Base-by-base conservation (phyloP, 2,888 invertebrate species). In the Callimorpha dominula region DNA sequence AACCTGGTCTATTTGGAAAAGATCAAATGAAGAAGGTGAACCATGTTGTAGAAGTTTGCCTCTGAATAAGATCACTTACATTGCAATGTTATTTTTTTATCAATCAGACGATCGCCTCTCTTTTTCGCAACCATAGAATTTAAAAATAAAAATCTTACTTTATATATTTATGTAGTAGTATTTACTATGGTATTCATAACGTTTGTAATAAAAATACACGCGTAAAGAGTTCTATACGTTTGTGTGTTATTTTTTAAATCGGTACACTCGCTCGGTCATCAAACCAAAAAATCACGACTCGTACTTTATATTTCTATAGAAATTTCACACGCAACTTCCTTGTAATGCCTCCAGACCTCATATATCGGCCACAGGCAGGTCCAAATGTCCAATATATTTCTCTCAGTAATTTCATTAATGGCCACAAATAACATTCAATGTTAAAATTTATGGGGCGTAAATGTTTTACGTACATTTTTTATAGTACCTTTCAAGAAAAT, bases 401-500 rank as follows among this genome's bases (percentile, higher is more conserved):
- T 83, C 83, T 84, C 83, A 85, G 88, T 89, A 88, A 91, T 91
- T 88, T 87, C 88, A 89, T 89, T 91, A 92, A 93, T 92, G 89
- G 90, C 89, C 89, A 89, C 90, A 92, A 90, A 89, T 89, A 88
- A 87, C 89, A 88, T 89, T 89, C 88, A 90, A 92, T 92, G 91
- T 90, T 89, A 88, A 90, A 92, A 92, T 92, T 91, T 91, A 92
- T 92, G 90, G 89, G 85, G 90, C 91, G 90, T 92, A 91, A 93
- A 93, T 88, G 90, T 90, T 91, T 91, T 90, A 91, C 91, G 90
- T 90, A 90, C 89, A 90, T 89, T 93, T 91, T 92, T 92, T 91
- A 92, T 91, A 89, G 91, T 90, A 89, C 91, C 93, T 94, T 93
- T 93, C 89, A 92, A 92, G 92, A 90, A 93, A 94, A 94, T 94